A percentile compares a stretch with the other conserved stretches of the same genome.
Conservation (phyloP, 23 tunicate species). For the Ciona savignyi region DNA sequence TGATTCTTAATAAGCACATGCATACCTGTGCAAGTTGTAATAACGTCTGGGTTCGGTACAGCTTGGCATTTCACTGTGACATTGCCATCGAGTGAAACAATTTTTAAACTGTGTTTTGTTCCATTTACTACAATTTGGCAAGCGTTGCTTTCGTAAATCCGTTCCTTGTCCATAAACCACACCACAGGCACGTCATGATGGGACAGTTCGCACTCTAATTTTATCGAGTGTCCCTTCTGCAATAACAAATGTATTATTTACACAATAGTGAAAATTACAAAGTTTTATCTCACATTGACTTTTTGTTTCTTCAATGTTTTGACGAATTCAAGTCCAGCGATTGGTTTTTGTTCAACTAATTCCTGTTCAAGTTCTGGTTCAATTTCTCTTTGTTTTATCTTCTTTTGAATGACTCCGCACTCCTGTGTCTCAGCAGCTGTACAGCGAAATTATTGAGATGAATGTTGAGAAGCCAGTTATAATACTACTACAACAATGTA, state of each 20-base stretch:
- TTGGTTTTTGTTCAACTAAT: conserved; percentile 48
- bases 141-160: conserved; percentile 41
- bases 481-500: too few species aligned
- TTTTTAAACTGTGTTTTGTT: too few species aligned
- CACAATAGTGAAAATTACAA: not conserved
- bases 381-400: conserved; percentile 54
- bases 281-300: not conserved
- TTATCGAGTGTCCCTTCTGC: conserved; percentile 4
- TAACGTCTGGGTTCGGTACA: too few species aligned
- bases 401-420: conserved; percentile 41
- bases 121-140: too few species aligned
- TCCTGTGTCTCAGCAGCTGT: conserved; percentile 42
- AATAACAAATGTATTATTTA: not conserved
- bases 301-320: conserved; percentile 16
- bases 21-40: conserved; percentile 54
- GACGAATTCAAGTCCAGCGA: conserved; percentile 59
- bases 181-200: conserved; percentile 67
- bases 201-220: conserved; percentile 63
- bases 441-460: too few species aligned
- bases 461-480: too few species aligned
- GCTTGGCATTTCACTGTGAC: too few species aligned
- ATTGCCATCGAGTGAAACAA: too few species aligned
- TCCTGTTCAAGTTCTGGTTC: conserved; percentile 42
- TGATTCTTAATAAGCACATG: not conserved
- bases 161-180: conserved; percentile 58